Percentiles rank a stretch among this genome's conserved stretches.
Evolutionary conservation across 2,113 vertebrate species (phyloP).

Genomic region (Cyprinus carpio): DNA sequence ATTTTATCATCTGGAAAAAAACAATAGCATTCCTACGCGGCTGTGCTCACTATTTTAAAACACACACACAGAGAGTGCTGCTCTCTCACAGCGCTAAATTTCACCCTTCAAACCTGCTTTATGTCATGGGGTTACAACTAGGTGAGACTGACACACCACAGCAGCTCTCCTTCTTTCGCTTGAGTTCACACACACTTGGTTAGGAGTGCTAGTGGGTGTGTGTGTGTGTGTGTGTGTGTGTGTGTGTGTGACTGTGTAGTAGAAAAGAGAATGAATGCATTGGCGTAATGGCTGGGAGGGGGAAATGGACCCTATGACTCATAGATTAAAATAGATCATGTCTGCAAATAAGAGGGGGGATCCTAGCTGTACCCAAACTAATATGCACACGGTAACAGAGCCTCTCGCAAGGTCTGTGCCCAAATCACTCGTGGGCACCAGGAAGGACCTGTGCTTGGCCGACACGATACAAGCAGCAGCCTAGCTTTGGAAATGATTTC

Average conservation of each 20-base stretch:
- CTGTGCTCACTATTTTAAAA: conserved; percentile 42
- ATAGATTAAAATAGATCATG: conserved; percentile 34
- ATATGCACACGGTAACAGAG: not conserved
- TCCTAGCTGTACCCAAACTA: conserved; percentile 17
- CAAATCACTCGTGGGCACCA: conserved; percentile 18
- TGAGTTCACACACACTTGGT: conserved; percentile 32
- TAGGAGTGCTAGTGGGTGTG: not conserved
- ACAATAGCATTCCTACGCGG: conserved; percentile 39
- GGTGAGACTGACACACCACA: conserved; percentile 45
- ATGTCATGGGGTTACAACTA: conserved; percentile 41
- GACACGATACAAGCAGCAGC: conserved; percentile 21
- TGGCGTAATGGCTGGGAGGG: not conserved
- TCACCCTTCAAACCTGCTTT: conserved; percentile 48
- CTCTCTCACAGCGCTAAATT: conserved; percentile 48
- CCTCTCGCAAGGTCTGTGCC: not conserved
- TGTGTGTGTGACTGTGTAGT: not conserved
- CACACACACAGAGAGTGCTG: not conserved
- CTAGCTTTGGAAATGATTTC: conserved; percentile 54
- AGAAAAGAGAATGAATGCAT: conserved; percentile 31
- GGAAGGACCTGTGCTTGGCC: conserved; percentile 47
- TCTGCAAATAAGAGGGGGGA: conserved; percentile 40
- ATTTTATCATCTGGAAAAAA: conserved; percentile 46
- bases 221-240: no score
- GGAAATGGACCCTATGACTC: conserved; percentile 48
- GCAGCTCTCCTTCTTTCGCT: conserved; percentile 40